Percentiles rank a stretch among this genome's conserved stretches.
Evolutionary conservation across 2,888 invertebrate genomes (phyloP).

Genomic region (Brachynemurus nebulosus): DNA sequence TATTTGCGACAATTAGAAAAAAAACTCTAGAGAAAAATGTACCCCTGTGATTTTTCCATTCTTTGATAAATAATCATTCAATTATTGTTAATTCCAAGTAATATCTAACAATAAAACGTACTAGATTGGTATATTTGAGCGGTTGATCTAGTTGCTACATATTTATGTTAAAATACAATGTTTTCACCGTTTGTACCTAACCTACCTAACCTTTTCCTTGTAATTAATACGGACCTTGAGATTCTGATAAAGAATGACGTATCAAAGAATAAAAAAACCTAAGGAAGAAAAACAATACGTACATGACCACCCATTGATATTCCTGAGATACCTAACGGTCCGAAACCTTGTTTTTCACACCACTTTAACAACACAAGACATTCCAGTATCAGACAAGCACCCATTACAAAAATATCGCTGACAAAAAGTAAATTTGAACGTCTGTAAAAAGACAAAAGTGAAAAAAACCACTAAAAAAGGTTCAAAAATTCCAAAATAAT

Average conservation of each 20-base stretch:
- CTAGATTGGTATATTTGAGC: too few relatives aligned
- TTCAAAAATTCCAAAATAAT: constrained; percentile 5
- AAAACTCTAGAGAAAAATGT: not conserved
- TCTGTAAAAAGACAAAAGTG: constrained; percentile 30
- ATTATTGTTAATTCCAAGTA: too few relatives aligned
- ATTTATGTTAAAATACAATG: too few relatives aligned
- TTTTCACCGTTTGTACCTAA: too few relatives aligned
- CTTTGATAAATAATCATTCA: too few relatives aligned
- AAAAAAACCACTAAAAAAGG: not conserved
- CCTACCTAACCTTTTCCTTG: too few relatives aligned
- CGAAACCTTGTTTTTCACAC: constrained; percentile 82
- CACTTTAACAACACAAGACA: constrained; percentile 83
- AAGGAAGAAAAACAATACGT: constrained; percentile 33
- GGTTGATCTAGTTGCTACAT: too few relatives aligned
- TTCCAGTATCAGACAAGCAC: constrained; percentile 90
- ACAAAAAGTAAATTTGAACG: constrained; percentile 89
- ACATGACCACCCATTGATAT: constrained; percentile 98
- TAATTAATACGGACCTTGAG: too few relatives aligned
- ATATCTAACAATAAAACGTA: too few relatives aligned
- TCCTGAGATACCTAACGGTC: constrained; percentile 88
- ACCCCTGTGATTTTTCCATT: not conserved
- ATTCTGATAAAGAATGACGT: too few relatives aligned
- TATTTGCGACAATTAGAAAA: not conserved
- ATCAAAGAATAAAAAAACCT: too few relatives aligned
- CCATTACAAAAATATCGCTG: constrained; percentile 98